A percentile compares a stretch with the other conserved stretches of the same genome.
phyloP scores from a whole-genome alignment of 2,113 vertebrate species.

The Galeopterus variegatus region DNA sequence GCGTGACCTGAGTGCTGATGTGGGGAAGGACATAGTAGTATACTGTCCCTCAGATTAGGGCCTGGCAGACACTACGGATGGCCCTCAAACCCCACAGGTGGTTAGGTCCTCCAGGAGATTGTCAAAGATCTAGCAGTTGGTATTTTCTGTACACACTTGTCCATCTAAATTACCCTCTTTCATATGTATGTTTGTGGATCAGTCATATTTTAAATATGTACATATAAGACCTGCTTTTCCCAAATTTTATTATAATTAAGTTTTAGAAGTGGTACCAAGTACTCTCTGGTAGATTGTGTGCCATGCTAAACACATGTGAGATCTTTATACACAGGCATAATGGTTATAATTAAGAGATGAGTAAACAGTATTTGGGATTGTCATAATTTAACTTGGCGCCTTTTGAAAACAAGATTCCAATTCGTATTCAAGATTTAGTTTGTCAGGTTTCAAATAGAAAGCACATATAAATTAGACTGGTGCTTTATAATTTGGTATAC shows the following conservation, averaged over 20 bases:
- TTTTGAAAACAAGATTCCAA: conserved; percentile 28
- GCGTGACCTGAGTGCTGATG: neutral
- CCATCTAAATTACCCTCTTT: neutral
- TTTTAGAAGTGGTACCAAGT: neutral
- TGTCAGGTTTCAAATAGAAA: neutral
- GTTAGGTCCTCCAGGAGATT: neutral
- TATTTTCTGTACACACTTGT: neutral
- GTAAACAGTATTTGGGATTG: neutral
- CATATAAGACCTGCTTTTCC: neutral
- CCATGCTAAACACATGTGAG: neutral
- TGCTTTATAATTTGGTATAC: neutral
- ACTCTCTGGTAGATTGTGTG: neutral
- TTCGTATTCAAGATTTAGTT: conserved; percentile 17
- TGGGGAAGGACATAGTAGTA: neutral
- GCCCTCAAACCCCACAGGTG: neutral
- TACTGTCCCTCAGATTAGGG: neutral
- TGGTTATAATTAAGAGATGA: conserved; percentile 12
- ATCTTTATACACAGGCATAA: neutral
- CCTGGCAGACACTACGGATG: neutral
- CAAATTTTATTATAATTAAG: neutral
- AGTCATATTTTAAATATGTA: neutral
- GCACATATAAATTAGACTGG: neutral
- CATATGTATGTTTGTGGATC: neutral
- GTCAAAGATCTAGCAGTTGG: neutral
- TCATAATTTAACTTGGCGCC: neutral